Conservation (phyloP, 2,113 vertebrate genomes). For the Myiagra hebetior region DNA sequence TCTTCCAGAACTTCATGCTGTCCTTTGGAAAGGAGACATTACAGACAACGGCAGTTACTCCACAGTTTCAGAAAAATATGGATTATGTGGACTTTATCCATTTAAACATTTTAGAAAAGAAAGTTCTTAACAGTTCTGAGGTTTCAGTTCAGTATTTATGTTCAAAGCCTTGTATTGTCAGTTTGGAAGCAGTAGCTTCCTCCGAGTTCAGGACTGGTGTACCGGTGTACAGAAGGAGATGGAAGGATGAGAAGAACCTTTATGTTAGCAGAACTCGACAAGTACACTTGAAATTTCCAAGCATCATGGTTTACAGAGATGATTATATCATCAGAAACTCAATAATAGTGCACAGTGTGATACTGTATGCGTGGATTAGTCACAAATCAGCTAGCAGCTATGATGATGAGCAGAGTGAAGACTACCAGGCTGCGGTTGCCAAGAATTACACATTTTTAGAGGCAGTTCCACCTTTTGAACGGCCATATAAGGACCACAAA, state of each 20-base stretch:
- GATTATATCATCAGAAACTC: slow-evolving; percentile 78
- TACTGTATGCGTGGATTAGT: slow-evolving; percentile 82
- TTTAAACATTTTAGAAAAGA: slow-evolving; percentile 79
- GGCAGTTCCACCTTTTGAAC: slow-evolving; percentile 72
- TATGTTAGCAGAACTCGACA: slow-evolving; percentile 66
- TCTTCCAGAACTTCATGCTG: slow-evolving; percentile 58
- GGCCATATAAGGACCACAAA: slow-evolving; percentile 77
- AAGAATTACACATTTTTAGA: slow-evolving; percentile 77
- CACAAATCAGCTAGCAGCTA: slow-evolving; percentile 24
- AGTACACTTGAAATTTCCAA: slow-evolving; percentile 80
- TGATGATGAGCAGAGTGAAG: slow-evolving; percentile 22
- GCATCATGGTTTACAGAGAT: slow-evolving; percentile 79
- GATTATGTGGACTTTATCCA: slow-evolving; percentile 75
- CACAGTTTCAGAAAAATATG: slow-evolving; percentile 11
- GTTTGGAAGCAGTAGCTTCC: slow-evolving; percentile 81
- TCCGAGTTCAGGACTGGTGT: slow-evolving; percentile 77
- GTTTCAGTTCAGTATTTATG: slow-evolving; percentile 82
- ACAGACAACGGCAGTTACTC: slow-evolving; percentile 58
- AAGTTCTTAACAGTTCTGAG: slow-evolving; percentile 73
- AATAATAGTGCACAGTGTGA: slow-evolving; percentile 74
- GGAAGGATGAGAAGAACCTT: slow-evolving; percentile 75
- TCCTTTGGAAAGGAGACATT: slow-evolving; percentile 67
- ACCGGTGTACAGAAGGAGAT: slow-evolving; percentile 82
- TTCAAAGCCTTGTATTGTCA: slow-evolving; percentile 80
- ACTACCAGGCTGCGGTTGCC: slow-evolving; percentile 66